Conservation (phyloP, 2,888 invertebrate genomes). For the Eurytoma adleriae region DNA sequence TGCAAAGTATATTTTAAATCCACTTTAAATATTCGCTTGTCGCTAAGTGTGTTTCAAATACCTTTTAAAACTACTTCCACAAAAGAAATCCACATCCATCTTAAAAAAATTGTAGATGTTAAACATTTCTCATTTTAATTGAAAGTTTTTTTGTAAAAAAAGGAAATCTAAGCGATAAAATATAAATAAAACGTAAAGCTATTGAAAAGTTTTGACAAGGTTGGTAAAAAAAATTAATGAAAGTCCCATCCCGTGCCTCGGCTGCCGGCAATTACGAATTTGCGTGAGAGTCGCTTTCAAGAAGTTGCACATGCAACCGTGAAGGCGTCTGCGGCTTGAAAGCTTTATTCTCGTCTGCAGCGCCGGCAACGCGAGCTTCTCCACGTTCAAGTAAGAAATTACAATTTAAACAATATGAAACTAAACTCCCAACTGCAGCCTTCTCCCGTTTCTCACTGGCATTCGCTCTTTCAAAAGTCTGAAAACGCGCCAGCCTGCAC, state of each 20-base stretch:
- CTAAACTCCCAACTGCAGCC: slow-evolving; percentile 61
- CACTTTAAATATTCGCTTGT: no score
- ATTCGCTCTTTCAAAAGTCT: not conserved
- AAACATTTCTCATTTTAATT: no score
- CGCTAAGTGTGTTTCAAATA: no score
- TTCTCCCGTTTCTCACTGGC: slow-evolving; percentile 31
- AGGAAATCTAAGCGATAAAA: no score
- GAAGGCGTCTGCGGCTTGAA: not conserved
- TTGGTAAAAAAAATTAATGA: slow-evolving; percentile 36
- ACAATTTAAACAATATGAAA: slow-evolving; percentile 66
- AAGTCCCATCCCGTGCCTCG: not conserved
- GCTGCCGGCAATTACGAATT: slow-evolving; percentile 34
- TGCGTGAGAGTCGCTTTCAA: slow-evolving; percentile 19
- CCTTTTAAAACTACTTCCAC: no score
- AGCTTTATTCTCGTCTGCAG: slow-evolving; percentile 18
- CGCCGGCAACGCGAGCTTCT: not conserved
- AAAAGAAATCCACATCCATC: no score
- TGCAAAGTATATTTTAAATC: no score
- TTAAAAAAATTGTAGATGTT: no score
- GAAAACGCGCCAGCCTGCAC: no score
- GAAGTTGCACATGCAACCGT: slow-evolving; percentile 28
- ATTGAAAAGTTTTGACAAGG: not conserved
- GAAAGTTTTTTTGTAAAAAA: no score
- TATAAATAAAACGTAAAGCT: no score
- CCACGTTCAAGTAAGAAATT: slow-evolving; percentile 59